A percentile compares a stretch with the other conserved stretches of the same genome.
Conservation (phyloP, 2,797 vertebrate genomes). For the Eulemur rubriventer region DNA sequence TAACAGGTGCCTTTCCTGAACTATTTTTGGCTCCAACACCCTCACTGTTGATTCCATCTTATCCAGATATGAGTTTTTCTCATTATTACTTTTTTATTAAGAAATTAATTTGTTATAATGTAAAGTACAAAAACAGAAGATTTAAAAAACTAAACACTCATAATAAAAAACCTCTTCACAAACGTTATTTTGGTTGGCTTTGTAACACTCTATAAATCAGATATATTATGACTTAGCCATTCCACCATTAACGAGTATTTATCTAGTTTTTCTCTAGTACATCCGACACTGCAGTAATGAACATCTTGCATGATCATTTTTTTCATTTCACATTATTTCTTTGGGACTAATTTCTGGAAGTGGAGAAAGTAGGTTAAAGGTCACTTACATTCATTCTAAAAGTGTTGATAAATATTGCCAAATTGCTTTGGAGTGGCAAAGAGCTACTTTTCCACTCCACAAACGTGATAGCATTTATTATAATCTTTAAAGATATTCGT, state of each 20-base stretch:
- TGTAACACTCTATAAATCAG: not conserved
- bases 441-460: not conserved
- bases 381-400: not conserved
- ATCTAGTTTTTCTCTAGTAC: not conserved
- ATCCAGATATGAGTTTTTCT: not conserved
- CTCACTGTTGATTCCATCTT: not conserved
- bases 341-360: not conserved
- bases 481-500: not conserved
- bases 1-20: not conserved
- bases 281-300: no score
- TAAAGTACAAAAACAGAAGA: not conserved
- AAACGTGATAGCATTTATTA: not conserved
- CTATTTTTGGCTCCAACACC: not conserved
- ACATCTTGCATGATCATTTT: accelerated
- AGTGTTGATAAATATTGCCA: not conserved
- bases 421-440: no score
- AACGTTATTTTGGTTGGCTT: not conserved
- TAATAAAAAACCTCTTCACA: not conserved
- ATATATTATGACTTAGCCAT: not conserved
- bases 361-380: not conserved
- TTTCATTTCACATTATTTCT: not conserved
- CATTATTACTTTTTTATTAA: not conserved
- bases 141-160: not conserved
- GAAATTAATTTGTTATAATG: not conserved
- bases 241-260: not conserved